A percentile compares a stretch with the other conserved stretches of the same genome.
These are phyloP conservation scores for Corythornis cristatus DNA, from an alignment of 2,113 vertebrate genomes.

Conservation along the genomic window DNA sequence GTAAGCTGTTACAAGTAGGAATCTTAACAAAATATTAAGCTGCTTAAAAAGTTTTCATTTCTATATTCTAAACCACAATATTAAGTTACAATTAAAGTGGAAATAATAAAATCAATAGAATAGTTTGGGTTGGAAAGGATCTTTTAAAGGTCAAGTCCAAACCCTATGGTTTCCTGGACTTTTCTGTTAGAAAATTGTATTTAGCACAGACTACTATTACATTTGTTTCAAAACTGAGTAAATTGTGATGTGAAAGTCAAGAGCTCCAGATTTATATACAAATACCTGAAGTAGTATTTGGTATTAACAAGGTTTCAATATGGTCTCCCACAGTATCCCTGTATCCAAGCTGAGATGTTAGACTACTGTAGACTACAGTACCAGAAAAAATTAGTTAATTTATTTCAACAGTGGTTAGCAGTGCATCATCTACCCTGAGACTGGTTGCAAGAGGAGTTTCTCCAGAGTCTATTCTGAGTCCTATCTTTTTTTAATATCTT, in stretches of 20 bases:
- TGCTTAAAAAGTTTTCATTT: not conserved
- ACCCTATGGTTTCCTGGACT: not conserved
- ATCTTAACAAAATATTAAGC: not conserved
- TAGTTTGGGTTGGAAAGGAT: not conserved
- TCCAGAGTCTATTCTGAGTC: not conserved
- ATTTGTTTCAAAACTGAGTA: not conserved
- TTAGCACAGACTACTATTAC: not conserved
- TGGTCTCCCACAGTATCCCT: not conserved
- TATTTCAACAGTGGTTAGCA: not conserved
- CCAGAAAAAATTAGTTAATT: not conserved
- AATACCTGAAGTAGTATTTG: not conserved
- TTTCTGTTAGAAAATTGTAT: conserved; percentile 13
- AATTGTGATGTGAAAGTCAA: conserved; percentile 1
- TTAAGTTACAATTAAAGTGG: not conserved
- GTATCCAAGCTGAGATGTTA: not conserved
- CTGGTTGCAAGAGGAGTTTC: not conserved
- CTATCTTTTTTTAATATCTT: not conserved
- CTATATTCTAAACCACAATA: not conserved
- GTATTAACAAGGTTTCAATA: not conserved
- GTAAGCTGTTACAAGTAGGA: not conserved
- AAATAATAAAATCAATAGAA: not conserved
- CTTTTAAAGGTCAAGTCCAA: not conserved
- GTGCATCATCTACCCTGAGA: not conserved
- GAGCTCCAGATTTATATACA: not conserved
- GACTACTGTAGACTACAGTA: not conserved